phyloP scores from a whole-genome alignment of 2,888 invertebrate species.

The Amphipoea lucens region DNA sequence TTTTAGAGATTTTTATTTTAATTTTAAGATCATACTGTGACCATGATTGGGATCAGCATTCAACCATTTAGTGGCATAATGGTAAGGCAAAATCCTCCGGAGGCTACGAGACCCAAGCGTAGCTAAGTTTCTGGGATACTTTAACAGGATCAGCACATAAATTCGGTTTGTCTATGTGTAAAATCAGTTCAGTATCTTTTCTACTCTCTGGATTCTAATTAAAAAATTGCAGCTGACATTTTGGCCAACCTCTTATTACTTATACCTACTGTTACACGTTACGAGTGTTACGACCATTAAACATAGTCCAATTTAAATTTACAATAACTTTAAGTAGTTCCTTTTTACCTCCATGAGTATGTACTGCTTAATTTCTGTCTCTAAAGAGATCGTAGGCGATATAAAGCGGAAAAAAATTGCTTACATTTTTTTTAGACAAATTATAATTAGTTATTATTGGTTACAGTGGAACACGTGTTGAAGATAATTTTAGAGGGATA shows the following conservation, averaged over 20 bases:
- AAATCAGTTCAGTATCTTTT: not conserved
- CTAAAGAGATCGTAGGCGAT: slow-evolving; percentile 16
- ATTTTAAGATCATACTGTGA: not conserved
- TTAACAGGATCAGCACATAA: not conserved
- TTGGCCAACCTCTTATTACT: slow-evolving; percentile 2
- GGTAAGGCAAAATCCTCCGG: not conserved
- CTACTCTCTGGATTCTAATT: not conserved
- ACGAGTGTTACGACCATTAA: not conserved
- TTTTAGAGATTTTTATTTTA: slow-evolving; percentile 4
- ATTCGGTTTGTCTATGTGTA: not conserved
- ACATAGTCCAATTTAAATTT: slow-evolving; percentile 21
- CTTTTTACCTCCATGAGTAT: not conserved
- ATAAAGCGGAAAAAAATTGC: slow-evolving; percentile 37
- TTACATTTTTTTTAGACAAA: slow-evolving; percentile 48
- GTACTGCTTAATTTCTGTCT: slow-evolving; percentile 16
- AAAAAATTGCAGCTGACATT: not conserved
- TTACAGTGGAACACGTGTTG: slow-evolving; percentile 64
- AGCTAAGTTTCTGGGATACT: not conserved
- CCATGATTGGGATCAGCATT: not conserved
- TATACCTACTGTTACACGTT: not conserved
- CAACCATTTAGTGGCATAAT: not conserved
- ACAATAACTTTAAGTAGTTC: not conserved
- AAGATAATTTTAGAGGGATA: slow-evolving; percentile 72
- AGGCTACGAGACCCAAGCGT: not conserved
- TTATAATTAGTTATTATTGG: slow-evolving; percentile 65